phyloP scores from a whole-genome alignment of 2,797 vertebrate genomes.

The Hipposideros larvatus region DNA sequence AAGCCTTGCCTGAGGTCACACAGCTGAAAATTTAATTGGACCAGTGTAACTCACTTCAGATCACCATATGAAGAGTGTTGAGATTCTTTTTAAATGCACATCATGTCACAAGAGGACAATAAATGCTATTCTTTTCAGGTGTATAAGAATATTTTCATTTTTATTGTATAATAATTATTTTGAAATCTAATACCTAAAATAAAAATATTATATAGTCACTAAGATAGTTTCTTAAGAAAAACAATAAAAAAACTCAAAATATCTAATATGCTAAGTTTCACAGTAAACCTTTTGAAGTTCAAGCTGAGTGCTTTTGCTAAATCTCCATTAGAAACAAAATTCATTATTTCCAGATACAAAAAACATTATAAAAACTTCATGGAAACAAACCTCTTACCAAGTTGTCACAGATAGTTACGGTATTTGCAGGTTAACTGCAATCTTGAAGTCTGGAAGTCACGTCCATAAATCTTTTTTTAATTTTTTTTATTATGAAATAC shows the following conservation, averaged over 20 bases:
- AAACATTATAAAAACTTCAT: not conserved
- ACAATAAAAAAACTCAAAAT: not conserved
- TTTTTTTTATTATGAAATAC: too few relatives aligned
- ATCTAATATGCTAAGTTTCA: slow-evolving; percentile 18
- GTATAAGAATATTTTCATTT: slow-evolving; percentile 39
- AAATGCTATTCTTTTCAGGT: slow-evolving; percentile 50
- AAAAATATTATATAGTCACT: slow-evolving; percentile 29
- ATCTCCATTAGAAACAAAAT: slow-evolving; percentile 18
- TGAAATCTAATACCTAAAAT: slow-evolving; percentile 49
- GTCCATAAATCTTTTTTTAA: not conserved
- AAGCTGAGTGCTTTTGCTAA: slow-evolving; percentile 25
- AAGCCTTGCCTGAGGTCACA: not conserved
- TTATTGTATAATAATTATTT: slow-evolving; percentile 58
- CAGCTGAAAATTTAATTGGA: slow-evolving; percentile 33
- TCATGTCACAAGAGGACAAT: not conserved
- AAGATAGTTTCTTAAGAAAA: slow-evolving; percentile 27
- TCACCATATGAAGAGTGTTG: not conserved
- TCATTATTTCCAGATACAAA: not conserved
- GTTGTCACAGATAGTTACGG: not conserved
- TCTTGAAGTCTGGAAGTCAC: slow-evolving; percentile 16
- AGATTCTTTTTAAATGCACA: slow-evolving; percentile 8
- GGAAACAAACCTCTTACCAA: slow-evolving; percentile 32
- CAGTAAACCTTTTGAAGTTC: slow-evolving; percentile 28
- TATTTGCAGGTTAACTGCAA: slow-evolving; percentile 12
- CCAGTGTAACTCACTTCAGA: slow-evolving; percentile 28